Evolutionary conservation across 2,797 vertebrate genomes (phyloP), one percentile per base, ranked within the genome.

Genomic region (Tangara arthus): DNA sequence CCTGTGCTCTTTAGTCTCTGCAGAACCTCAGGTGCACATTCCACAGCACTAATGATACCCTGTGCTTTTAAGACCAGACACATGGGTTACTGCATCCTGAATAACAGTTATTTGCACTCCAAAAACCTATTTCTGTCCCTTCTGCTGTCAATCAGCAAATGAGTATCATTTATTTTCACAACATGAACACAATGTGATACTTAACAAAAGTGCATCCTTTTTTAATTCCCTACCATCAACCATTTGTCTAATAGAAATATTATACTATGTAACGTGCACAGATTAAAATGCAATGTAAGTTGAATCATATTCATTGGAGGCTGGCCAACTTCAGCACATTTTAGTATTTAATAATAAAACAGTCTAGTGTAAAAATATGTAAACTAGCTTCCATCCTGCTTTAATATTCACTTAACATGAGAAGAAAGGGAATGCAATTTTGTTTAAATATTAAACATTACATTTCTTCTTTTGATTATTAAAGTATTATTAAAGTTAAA

Each of bases 211-310:
- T 71, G 42, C 82, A 95, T 90, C 72, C 72, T 93, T 91, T 96
- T 95, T 82, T 93, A 92, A 94, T 93, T 95, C 72, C 57, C 79
- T 46, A 87, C 22, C 77, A 61, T 64, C 95, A 97, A 81, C 83
- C 84, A 97, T 89, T 97, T 96, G 68, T 92, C 69, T 96, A 93
- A 91, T 78, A 95, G 95, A 97, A 97, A 97, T 97, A 97, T 95
- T 96, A 97, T 75, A 94, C 73, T 90, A 89, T 82, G 79, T 77
- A 97, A 95, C 95, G 92, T 76, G 81, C 94, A 97, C 96, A 97
- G 95, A 97, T 94, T 97, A 97, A 97, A 97, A 96, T 94, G 89
- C 91, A 95, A 93, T 95, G 91, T 80, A 97, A 95, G 90, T 97
- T 96, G 90, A 97, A 93, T 97, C 95, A 95, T 56, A 97, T 94